Percentiles rank a stretch among this genome's conserved stretches.
phyloP scores from a whole-genome alignment of 1,140 invertebrate species.

The Bombus pyrosoma region DNA sequence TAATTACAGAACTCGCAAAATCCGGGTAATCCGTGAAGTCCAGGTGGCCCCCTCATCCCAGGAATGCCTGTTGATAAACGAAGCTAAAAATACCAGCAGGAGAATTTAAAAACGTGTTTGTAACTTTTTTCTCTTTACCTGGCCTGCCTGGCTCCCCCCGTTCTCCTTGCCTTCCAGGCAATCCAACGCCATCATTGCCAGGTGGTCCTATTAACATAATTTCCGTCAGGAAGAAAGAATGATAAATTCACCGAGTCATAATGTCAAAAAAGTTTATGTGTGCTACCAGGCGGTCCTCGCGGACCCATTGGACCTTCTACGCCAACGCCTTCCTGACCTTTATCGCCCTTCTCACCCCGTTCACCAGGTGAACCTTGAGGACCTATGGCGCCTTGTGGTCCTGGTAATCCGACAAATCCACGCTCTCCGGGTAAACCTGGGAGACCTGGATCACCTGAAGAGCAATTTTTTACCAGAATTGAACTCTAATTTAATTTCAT shows the following conservation, averaged over 20 bases:
- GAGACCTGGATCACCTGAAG: conserved; percentile 82
- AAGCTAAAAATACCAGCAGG: conserved; percentile 40
- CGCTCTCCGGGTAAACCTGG: conserved; percentile 83
- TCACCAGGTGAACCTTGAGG: conserved; percentile 84
- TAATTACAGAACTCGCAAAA: conserved; percentile 86
- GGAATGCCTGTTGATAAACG: conserved; percentile 74
- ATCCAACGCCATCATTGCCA: conserved; percentile 85
- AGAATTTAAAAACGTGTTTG: conserved; percentile 32
- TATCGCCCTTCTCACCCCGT: conserved; percentile 88
- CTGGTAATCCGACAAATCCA: conserved; percentile 87
- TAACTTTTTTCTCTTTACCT: conserved; percentile 83
- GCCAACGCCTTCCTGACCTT: conserved; percentile 87
- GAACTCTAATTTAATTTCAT: background rate
- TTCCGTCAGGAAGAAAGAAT: background rate
- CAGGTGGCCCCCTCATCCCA: conserved; percentile 82
- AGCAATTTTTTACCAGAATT: background rate
- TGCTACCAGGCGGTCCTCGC: conserved; percentile 85
- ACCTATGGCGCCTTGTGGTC: conserved; percentile 84
- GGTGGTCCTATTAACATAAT: conserved; percentile 81
- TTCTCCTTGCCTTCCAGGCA: conserved; percentile 84
- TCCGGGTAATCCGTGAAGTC: conserved; percentile 84
- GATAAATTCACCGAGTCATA: background rate
- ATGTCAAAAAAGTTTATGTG: background rate
- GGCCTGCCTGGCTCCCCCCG: conserved; percentile 86
- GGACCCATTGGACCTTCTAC: conserved; percentile 87